Evolutionary conservation across 2,888 invertebrate species (phyloP), one percentile per base, ranked within the genome.

Genomic region (Drosophila eohydei): DNA sequence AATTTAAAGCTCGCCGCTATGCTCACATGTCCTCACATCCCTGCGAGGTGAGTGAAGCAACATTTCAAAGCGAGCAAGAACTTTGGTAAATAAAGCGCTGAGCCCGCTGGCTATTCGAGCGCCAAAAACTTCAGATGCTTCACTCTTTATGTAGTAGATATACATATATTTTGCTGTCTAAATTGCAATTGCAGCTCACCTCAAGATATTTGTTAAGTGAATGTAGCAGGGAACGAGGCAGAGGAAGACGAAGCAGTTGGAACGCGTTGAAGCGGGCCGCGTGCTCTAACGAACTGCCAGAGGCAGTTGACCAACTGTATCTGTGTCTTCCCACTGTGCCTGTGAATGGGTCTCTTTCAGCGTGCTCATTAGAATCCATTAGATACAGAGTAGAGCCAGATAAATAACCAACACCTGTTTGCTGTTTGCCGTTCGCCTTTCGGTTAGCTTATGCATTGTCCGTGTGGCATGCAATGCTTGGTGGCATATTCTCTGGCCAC

Each of bases 311-410:
- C 34, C 46, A 40, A n/a, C 36, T 52, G 11, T 8, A 6, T 1
- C 54, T 54, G 50, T n/a, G 11, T 12, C 34, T 36, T 3, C 11
- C 38, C 14, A 7, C 46, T 54, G 30, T 14, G 41, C 21, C 41
- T 40, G 48, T n/a, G 34, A 48, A 9, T 16, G 30, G 32, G n/a
- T 21, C 64, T 65, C 63, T 71, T 75, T 58, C 71, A 52, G 34
- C 61, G 44, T 44, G 51, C 66, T 86, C 73, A 86, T 84, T 80
- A 84, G 78, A 87, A 84, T 87, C 84, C 75, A 84, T 84, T 86
- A 81, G 46, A 74, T 71, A 69, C 57, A 36, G 43, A 16, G 14
- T 32, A 14, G 56, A 61, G 51, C 38, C 46, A 62, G 43, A 73
- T 78, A 75, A 80, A 71, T 80, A 82, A 76, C 58, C 63, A 66